A percentile compares a stretch with the other conserved stretches of the same genome.
These are phyloP conservation scores for Limnephilus rhombicus DNA, from an alignment of 2,888 invertebrate genomes.

Conservation along the genomic window DNA sequence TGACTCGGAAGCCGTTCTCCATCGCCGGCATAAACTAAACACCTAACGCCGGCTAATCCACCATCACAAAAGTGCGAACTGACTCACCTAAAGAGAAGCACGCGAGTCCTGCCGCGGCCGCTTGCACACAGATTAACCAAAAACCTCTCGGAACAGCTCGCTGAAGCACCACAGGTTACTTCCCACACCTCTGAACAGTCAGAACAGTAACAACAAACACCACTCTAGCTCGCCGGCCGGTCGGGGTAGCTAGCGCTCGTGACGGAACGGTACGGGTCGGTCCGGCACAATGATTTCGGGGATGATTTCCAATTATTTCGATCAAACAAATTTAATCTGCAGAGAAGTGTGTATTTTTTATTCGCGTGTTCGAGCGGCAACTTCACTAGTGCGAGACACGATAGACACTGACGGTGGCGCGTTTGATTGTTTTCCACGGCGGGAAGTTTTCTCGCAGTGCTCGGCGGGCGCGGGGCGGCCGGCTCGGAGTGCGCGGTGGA, in stretches of 20 bases:
- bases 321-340: neutral
- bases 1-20: constrained; percentile 11
- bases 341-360: neutral
- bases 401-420: constrained; percentile 60
- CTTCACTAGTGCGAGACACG: constrained; percentile 61
- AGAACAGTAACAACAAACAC: constrained; percentile 37
- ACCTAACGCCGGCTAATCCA: neutral
- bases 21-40: neutral
- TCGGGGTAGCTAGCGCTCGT: constrained; percentile 7
- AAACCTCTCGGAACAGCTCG: neutral
- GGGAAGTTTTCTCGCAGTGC: constrained; percentile 55
- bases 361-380: constrained; percentile 48
- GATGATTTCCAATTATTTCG: constrained; percentile 37
- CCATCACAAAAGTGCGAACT: constrained; percentile 15
- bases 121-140: constrained; percentile 20
- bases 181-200: constrained; percentile 29
- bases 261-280: constrained; percentile 17
- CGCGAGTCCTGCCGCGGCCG: constrained; percentile 52
- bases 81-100: constrained; percentile 47
- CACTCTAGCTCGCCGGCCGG: constrained; percentile 23
- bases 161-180: constrained; percentile 15
- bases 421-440: constrained; percentile 57
- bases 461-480: constrained; percentile 32
- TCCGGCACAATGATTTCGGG: constrained; percentile 39
- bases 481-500: constrained; percentile 31